Base-by-base conservation (phyloP, 2,797 vertebrate species). In the Gila robusta region DNA sequence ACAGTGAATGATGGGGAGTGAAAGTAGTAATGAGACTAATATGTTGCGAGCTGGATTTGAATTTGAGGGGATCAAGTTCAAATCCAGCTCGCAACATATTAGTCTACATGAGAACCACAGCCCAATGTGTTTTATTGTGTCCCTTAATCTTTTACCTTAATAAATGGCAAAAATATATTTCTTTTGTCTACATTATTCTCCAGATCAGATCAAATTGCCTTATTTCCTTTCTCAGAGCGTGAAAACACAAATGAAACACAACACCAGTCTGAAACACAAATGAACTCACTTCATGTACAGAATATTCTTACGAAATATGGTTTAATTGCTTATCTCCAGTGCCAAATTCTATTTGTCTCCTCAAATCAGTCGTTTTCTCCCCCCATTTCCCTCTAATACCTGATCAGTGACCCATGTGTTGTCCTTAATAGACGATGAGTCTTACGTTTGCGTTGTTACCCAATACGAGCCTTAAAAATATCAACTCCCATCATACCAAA, bases 391-490 rank as follows among this genome's bases (percentile, higher is more conserved):
- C 74, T 62, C 66, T 54, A 69, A 47, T 81, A 69, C 77, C 21
- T 59, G 49, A 81, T 84, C 82, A 84, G 83, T 69, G 79, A 39
- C 44, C 82, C 73, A 52, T 83, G 78, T 37, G 71, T 76, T 76
- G 81, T 54, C 47, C 47, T 39, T 74, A 74, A 81, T 80, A 81
- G 78, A 78, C 56, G 64, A 59, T 76, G 26, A 70, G n/a, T 77
- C 26, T 84, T 83, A 81, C n/a, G 37, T 74, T 37, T 69, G 26
- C 76, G 70, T 76, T 78, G 84, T 81, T 87, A 84, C 69, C 77
- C 41, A 81, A 32, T 81, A 72, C 39, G 11, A 59, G 78, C 37
- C 56, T 56, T 56, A 76, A 62, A 84, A 84, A 84, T 69, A 86
- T 82, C 19, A 47, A 54, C 82, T 62, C 35, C 35, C 26, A 74